phyloP scores from a whole-genome alignment of 2,113 vertebrate species.

The Podarcis raffonei region DNA sequence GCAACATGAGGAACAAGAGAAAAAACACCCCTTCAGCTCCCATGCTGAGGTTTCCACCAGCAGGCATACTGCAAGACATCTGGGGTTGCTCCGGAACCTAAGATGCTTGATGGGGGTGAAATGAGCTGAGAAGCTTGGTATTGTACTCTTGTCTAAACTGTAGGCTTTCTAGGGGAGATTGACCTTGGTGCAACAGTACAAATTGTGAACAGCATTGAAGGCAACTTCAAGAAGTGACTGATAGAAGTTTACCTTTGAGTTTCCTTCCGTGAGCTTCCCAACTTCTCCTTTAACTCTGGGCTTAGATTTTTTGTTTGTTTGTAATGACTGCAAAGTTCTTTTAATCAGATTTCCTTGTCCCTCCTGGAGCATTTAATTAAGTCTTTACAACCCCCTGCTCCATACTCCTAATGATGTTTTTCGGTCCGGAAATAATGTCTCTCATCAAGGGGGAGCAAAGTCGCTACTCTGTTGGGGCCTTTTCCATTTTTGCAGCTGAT shows the following conservation, averaged over 20 bases:
- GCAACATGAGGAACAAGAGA: no score
- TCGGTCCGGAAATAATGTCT: conserved; percentile 20
- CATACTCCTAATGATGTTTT: conserved; percentile 4
- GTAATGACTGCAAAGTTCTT: conserved; percentile 10
- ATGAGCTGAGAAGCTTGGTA: no score
- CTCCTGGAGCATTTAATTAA: conserved; percentile 35
- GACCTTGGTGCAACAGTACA: background rate
- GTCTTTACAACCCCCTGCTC: conserved; percentile 29
- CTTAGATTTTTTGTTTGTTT: background rate
- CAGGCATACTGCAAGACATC: no score
- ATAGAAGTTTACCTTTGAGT: conserved; percentile 12
- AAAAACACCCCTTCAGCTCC: no score
- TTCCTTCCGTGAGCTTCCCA: background rate
- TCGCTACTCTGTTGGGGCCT: conserved; percentile 28
- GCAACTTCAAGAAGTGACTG: background rate
- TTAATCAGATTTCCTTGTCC: background rate
- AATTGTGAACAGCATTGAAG: background rate
- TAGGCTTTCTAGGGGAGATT: background rate
- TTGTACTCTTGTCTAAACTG: background rate
- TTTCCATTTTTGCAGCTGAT: conserved; percentile 50
- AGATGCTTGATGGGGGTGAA: no score
- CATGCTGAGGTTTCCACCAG: no score
- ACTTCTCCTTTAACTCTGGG: conserved; percentile 1
- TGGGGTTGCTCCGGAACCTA: no score
- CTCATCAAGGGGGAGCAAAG: conserved; percentile 30